Evolutionary conservation across 2,113 vertebrate species (phyloP), one percentile per base, ranked within the genome.

Genomic region (Ptilorrhoa leucosticta): DNA sequence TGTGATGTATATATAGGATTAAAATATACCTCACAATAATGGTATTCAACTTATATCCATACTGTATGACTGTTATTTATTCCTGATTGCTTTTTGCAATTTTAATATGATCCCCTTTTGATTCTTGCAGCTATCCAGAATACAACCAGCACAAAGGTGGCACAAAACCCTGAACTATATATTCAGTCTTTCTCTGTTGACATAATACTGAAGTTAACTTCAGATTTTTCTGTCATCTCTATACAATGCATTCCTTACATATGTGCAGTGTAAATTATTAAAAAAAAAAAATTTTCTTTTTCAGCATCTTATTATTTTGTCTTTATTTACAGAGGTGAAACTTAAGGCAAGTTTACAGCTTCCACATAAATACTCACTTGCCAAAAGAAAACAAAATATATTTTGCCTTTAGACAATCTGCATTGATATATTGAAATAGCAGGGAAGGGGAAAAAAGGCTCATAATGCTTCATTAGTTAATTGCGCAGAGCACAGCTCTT

Each of bases 381-480:
- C 81, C 47, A 91, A 92, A 98, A 97, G 95, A 60, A 96, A 96
- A 95, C 70, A 93, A 96, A 95, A 96, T 98, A 92, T 93, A 92
- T 96, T 97, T 97, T 96, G 77, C 90, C 87, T 96, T 73, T 90
- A 88, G 96, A 97, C 94, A 96, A 93, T 97, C 94, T 92, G 80
- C 97, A 97, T 93, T 98, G 98, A 97, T 98, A 97, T 97, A 98
- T 95, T 97, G 98, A 98, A 98, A 98, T 98, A 97, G 96, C 94
- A 97, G 95, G 87, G 91, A 97, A 95, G 73, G 68, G 42, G 79
- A 1, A 30, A 93, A 97, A 95, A 76, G 90, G 81, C 90, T 94
- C 95, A 96, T 98, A 97, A 98, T 98, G 98, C 98, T 98, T 98
- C 98, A 98, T 98, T 98, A 98, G 98, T 98, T 98, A 98, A 98